Evolutionary conservation across 2,797 vertebrate genomes (phyloP).

Genomic region (Ceryle rudis): DNA sequence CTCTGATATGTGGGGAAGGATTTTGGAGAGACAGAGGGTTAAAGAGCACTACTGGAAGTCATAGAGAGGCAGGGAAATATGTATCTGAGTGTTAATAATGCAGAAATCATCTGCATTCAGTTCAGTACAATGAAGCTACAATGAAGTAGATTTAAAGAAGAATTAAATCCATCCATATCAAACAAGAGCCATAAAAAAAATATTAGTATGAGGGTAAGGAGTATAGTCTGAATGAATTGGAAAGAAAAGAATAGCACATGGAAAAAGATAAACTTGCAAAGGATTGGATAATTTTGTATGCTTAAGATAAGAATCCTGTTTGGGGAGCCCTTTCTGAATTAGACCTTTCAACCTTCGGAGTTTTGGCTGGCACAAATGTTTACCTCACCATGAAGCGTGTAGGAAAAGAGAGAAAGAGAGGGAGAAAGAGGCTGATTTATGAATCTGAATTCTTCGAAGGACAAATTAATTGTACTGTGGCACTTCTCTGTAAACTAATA

Average conservation of each 20-base stretch:
- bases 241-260: slow-evolving; percentile 4
- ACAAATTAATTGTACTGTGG: slow-evolving; percentile 51
- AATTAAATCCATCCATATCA: neutral
- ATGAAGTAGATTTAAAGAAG: neutral
- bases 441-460: slow-evolving; percentile 44
- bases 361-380: slow-evolving; percentile 10
- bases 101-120: neutral
- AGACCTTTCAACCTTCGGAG: slow-evolving; percentile 27
- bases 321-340: neutral
- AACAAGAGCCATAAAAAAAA: neutral
- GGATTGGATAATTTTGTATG: slow-evolving; percentile 40
- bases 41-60: neutral
- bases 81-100: neutral
- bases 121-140: neutral
- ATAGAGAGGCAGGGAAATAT: neutral
- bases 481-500: slow-evolving; percentile 76
- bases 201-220: neutral
- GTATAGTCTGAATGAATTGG: neutral
- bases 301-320: slow-evolving; percentile 58
- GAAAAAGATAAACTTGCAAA: neutral
- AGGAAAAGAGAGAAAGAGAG: neutral
- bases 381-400: neutral
- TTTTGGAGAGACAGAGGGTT: neutral
- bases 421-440: slow-evolving; percentile 50
- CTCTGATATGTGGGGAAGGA: neutral